phyloP scores from a whole-genome alignment of 2,888 invertebrate genomes.

The Eristalis tenax region DNA sequence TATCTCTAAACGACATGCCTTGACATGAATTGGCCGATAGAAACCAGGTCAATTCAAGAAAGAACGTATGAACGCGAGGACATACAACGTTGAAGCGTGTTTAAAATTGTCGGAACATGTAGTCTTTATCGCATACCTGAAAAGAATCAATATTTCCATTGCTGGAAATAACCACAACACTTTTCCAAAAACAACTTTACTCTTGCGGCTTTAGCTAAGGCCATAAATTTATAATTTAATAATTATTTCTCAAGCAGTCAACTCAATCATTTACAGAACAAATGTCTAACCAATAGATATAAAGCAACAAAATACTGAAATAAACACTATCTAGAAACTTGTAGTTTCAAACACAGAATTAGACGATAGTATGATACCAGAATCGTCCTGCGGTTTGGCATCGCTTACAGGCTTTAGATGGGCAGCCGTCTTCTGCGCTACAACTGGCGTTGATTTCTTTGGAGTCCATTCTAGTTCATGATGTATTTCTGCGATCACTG shows the following conservation, averaged over 20 bases:
- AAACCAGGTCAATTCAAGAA: no score
- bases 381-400: constrained; percentile 58
- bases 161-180: no score
- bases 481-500: constrained; percentile 75
- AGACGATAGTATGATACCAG: constrained; percentile 64
- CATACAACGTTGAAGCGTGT: no score
- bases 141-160: no score
- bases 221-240: no score
- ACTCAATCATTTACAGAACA: neutral
- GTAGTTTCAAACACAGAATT: constrained; percentile 49
- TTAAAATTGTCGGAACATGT: no score
- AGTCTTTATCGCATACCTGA: no score
- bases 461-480: constrained; percentile 76
- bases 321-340: constrained; percentile 16
- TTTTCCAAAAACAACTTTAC: no score
- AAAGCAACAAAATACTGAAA: neutral
- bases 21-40: no score
- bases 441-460: constrained; percentile 19
- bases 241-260: neutral
- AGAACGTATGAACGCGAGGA: no score
- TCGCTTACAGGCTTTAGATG: constrained; percentile 22
- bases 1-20: no score
- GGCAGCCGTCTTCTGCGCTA: neutral
- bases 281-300: neutral
- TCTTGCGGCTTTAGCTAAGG: no score